phyloP scores from a whole-genome alignment of 2,797 vertebrate genomes.

The Amniataba percoides region DNA sequence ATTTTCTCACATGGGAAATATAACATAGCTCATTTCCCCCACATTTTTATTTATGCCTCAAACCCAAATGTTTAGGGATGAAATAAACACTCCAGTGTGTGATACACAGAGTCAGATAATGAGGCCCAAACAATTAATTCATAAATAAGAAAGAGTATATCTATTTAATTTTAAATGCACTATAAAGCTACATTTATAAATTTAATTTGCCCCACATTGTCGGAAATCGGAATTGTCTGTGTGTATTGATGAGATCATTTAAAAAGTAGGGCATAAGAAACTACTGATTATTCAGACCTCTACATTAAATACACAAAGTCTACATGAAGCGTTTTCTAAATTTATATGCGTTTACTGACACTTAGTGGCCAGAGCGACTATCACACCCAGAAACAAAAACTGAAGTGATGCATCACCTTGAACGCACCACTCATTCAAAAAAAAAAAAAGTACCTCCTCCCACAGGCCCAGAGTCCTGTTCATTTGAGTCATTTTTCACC shows the following conservation, averaged over 20 bases:
- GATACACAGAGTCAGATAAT: neutral
- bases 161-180: neutral
- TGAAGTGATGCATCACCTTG: neutral
- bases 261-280: neutral
- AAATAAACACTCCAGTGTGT: neutral
- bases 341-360: constrained; percentile 39
- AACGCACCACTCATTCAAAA: neutral
- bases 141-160: neutral
- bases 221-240: no score
- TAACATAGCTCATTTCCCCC: neutral
- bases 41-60: neutral
- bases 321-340: no score
- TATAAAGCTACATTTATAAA: neutral
- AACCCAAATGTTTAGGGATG: neutral
- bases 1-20: neutral
- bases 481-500: neutral
- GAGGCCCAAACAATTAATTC: neutral
- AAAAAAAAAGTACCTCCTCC: neutral
- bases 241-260: neutral
- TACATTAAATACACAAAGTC: neutral
- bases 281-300: neutral
- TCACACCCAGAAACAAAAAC: neutral
- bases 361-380: constrained; percentile 26
- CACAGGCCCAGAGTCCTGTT: neutral
- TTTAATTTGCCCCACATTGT: neutral